Base-by-base conservation (phyloP, 1,140 invertebrate species). In the Ptiloglossa arizonensis region DNA sequence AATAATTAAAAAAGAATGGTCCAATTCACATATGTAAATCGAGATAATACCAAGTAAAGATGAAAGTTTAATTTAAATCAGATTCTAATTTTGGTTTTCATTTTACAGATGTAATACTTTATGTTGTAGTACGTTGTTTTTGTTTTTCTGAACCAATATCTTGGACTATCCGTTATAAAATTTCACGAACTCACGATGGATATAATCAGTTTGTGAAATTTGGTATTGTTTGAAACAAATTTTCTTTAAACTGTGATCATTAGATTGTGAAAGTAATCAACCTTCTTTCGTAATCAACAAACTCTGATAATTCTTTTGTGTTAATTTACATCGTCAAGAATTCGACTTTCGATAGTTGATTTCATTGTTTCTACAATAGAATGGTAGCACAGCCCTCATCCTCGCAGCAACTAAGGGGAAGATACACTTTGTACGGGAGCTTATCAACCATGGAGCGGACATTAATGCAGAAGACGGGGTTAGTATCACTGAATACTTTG, bases 341-440 rank as follows among this genome's bases (percentile, higher is more conserved):
- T 48, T 27, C 13, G 13, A 41, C 24, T 56, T 9, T 56, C 50
- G 35, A 76, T 67, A 59, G 54, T 67, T 50, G 46, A 27, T 81
- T 70, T 38, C 3, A 15, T 69, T 72, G 44, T 66, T 79, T 0
- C 74, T 66, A n/a, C 17, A 5, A 50, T 89, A 98, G 97, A 98
- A 98, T 95, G 97, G 97, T 69, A 96, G 96, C 70, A 98, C 98
- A 52, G 96, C 97, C 59, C 95, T 99, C 87, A 98, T 98, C 95
- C 94, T 97, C 81, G 97, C 98, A 27, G 95, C 97, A 60, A 94
- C 95, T 81, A 95, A 95, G 86, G 97, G 97, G 38, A 95, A 97
- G 74, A 90, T 95, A 27, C 94, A 95, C 29, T 97, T 98, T 92
- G 97, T 97, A 41, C 94, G 96, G 41, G 95, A 97, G 89, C 94